phyloP scores from a whole-genome alignment of 2,888 invertebrate genomes.

The Adelognathus sp. region DNA sequence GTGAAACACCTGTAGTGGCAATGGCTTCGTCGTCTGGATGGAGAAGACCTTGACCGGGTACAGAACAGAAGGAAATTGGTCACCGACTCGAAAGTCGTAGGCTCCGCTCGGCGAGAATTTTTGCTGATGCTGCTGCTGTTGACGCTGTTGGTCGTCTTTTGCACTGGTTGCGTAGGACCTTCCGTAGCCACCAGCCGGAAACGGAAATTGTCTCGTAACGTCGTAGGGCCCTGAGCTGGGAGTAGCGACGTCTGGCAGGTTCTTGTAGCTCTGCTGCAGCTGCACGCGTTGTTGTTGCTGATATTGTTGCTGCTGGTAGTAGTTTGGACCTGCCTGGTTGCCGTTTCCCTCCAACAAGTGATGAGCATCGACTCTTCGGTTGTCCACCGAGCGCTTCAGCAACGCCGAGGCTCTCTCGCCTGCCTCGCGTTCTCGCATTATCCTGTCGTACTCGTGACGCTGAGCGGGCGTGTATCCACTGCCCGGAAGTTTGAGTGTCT shows the following conservation, averaged over 20 bases:
- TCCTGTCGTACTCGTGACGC: conserved; percentile 57
- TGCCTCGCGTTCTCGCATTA: conserved; percentile 56
- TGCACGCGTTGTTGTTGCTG: conserved; percentile 19
- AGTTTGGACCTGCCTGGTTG: not conserved
- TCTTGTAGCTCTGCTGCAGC: not conserved
- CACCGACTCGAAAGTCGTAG: not conserved
- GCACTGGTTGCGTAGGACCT: not conserved
- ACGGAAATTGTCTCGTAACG: conserved; percentile 29
- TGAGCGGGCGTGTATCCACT: conserved; percentile 56
- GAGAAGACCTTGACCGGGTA: conserved; percentile 37
- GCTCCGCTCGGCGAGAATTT: not conserved
- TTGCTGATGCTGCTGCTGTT: conserved; percentile 1
- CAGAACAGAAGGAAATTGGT: not conserved
- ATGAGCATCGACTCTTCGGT: conserved; percentile 10
- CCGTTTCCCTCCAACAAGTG: not conserved
- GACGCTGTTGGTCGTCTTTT: conserved; percentile 2
- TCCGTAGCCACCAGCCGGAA: conserved; percentile 1
- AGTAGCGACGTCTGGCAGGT: conserved; percentile 2
- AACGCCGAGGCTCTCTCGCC: conserved; percentile 57
- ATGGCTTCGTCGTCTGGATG: conserved; percentile 9
- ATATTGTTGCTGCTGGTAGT: conserved; percentile 16
- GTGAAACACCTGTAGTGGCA: conserved; percentile 8
- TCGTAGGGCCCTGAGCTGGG: not conserved
- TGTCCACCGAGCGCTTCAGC: conserved; percentile 48
- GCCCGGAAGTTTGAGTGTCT: conserved; percentile 58